A percentile compares a stretch with the other conserved stretches of the same genome.
Conservation (phyloP, 2,888 invertebrate genomes). For the Villa cingulata region DNA sequence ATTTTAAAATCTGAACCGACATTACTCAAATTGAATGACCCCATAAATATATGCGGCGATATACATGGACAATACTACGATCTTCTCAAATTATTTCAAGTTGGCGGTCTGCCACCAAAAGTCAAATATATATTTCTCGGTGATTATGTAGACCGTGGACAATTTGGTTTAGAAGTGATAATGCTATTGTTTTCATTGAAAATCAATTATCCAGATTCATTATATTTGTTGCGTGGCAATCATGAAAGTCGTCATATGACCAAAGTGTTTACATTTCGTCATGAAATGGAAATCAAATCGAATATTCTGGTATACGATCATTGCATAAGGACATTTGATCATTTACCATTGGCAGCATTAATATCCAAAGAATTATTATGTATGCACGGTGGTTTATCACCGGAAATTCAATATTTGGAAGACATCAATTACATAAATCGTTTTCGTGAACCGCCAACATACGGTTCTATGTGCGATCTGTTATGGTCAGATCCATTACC, state of each 20-base stretch:
- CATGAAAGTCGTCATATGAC: slow-evolving; percentile 98
- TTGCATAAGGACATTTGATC: slow-evolving; percentile 97
- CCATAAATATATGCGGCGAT: slow-evolving; percentile 96
- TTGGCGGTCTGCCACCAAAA: slow-evolving; percentile 87
- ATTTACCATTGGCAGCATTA: slow-evolving; percentile 89
- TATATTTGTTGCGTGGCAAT: slow-evolving; percentile 93
- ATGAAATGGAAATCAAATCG: slow-evolving; percentile 96
- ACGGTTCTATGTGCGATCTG: slow-evolving; percentile 95
- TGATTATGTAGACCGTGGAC: slow-evolving; percentile 95
- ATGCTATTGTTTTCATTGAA: slow-evolving; percentile 97
- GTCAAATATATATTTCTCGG: slow-evolving; percentile 98
- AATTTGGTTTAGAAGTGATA: slow-evolving; percentile 64
- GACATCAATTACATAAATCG: slow-evolving; percentile 92
- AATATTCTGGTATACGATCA: slow-evolving; percentile 95
- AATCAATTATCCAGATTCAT: slow-evolving; percentile 86
- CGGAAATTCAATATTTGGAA: slow-evolving; percentile 92
- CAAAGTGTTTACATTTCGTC: slow-evolving; percentile 98
- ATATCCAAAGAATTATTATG: slow-evolving; percentile 99
- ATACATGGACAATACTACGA: slow-evolving; percentile 99
- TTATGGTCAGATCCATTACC: slow-evolving; percentile 97
- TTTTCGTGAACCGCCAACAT: slow-evolving; percentile 95
- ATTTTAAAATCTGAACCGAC: slow-evolving; percentile 78
- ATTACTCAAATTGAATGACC: slow-evolving; percentile 91
- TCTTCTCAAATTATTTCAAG: slow-evolving; percentile 97
- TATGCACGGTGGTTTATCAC: slow-evolving; percentile 93